Conservation (phyloP, 1,140 invertebrate species). For the Scylla paramamosain region DNA sequence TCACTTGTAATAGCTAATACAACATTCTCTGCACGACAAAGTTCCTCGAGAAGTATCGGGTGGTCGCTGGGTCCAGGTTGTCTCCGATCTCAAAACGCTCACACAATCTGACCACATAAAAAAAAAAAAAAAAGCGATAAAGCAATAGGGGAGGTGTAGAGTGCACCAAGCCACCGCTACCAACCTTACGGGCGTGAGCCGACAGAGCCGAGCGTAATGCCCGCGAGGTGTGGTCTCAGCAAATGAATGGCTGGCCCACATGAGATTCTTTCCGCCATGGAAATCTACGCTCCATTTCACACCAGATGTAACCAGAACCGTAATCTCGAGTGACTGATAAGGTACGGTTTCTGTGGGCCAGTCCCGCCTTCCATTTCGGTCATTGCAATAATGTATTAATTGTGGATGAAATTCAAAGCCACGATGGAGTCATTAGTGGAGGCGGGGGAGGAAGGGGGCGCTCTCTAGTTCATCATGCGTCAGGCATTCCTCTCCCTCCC, state of each 20-base stretch:
- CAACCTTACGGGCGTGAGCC: too few relatives aligned
- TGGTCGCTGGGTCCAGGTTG: too few relatives aligned
- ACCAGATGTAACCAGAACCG: slow-evolving; percentile 13
- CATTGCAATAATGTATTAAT: background rate
- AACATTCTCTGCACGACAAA: too few relatives aligned
- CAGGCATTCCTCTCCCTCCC: too few relatives aligned
- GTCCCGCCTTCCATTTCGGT: background rate
- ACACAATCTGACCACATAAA: too few relatives aligned
- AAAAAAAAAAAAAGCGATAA: too few relatives aligned
- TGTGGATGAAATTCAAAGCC: background rate
- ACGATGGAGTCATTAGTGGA: background rate
- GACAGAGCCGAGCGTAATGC: background rate
- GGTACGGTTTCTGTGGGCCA: background rate
- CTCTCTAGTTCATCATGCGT: background rate
- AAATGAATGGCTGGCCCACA: background rate
- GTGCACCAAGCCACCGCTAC: too few relatives aligned
- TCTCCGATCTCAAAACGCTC: too few relatives aligned
- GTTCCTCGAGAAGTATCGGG: too few relatives aligned
- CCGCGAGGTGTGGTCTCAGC: background rate
- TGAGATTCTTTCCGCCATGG: background rate
- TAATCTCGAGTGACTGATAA: slow-evolving; percentile 15
- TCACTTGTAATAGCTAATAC: too few relatives aligned
- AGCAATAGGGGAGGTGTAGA: too few relatives aligned
- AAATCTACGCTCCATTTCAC: background rate
- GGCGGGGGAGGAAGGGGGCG: background rate